phyloP scores from a whole-genome alignment of 2,888 invertebrate species.

The Frankliniella intonsa region DNA sequence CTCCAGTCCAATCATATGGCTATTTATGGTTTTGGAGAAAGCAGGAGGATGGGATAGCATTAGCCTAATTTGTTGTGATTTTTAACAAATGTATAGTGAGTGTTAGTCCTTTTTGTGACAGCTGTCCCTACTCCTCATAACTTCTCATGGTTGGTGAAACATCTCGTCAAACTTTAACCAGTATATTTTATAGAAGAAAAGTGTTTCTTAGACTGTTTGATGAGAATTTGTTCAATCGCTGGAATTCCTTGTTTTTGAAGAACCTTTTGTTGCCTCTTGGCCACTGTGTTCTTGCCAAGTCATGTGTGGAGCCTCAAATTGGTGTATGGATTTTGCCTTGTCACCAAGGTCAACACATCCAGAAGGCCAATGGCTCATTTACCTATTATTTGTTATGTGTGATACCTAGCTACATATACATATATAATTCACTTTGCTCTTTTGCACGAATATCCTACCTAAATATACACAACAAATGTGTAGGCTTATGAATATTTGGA shows the following conservation, averaged over 20 bases:
- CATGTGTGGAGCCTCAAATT: not conserved
- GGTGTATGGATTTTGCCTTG: not conserved
- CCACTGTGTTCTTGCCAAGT: too few species aligned
- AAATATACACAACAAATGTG: not conserved
- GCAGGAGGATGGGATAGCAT: not conserved
- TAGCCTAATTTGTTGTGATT: slow-evolving; percentile 21
- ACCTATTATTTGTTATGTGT: slow-evolving; percentile 21
- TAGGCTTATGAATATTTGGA: slow-evolving; percentile 5
- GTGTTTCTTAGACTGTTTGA: not conserved
- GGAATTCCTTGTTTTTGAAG: too few species aligned
- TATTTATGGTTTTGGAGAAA: not conserved
- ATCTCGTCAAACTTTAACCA: too few species aligned
- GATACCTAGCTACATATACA: slow-evolving; percentile 23
- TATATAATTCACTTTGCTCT: slow-evolving; percentile 13
- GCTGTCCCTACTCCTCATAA: not conserved
- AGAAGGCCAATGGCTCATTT: not conserved
- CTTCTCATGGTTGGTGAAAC: too few species aligned
- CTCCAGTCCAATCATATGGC: not conserved
- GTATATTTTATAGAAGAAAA: too few species aligned
- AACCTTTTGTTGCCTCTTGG: too few species aligned
- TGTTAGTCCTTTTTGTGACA: not conserved
- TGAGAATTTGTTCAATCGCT: not conserved
- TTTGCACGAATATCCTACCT: not conserved
- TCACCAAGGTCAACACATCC: too few species aligned
- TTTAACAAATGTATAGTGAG: slow-evolving; percentile 18